phyloP scores from a whole-genome alignment of 2,797 vertebrate species.

The Sardinella longiceps region DNA sequence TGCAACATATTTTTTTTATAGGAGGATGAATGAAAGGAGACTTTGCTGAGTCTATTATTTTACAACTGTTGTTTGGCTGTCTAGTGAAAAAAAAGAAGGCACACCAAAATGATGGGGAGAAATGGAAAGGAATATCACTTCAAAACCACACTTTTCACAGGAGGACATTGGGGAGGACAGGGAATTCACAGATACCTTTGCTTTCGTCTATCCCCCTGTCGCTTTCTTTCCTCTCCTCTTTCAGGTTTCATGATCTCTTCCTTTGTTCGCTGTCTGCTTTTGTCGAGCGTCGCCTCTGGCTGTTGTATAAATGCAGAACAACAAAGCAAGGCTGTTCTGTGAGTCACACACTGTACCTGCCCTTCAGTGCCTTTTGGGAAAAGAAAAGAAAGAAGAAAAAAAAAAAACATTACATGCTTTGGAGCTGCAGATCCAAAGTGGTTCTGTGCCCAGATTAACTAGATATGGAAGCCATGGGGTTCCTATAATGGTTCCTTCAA shows the following conservation, averaged over 20 bases:
- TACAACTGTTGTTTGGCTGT: neutral
- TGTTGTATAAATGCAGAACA: slow-evolving; percentile 35
- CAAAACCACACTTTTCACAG: slow-evolving; percentile 22
- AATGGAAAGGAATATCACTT: neutral
- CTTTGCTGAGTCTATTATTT: slow-evolving; percentile 6
- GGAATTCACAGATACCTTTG: slow-evolving; percentile 17
- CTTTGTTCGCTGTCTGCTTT: slow-evolving; percentile 37
- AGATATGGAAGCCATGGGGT: neutral
- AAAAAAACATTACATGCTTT: neutral
- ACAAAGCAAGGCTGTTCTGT: slow-evolving; percentile 27
- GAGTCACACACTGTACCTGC: slow-evolving; percentile 34
- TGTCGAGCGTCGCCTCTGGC: slow-evolving; percentile 37
- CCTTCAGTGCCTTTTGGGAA: neutral
- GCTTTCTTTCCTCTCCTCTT: slow-evolving; percentile 17
- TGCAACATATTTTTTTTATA: neutral
- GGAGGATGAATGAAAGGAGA: neutral
- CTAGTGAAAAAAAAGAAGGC: neutral
- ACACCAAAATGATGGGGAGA: neutral
- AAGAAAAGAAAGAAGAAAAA: neutral
- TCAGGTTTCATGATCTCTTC: neutral
- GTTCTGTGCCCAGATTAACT: neutral
- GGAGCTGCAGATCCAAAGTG: neutral
- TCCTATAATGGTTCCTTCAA: neutral
- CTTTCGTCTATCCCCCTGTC: neutral
- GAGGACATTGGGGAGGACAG: slow-evolving; percentile 23